Percentiles rank a stretch among this genome's conserved stretches.
Conservation (phyloP, 2,888 invertebrate genomes). For the Norana najaformis region DNA sequence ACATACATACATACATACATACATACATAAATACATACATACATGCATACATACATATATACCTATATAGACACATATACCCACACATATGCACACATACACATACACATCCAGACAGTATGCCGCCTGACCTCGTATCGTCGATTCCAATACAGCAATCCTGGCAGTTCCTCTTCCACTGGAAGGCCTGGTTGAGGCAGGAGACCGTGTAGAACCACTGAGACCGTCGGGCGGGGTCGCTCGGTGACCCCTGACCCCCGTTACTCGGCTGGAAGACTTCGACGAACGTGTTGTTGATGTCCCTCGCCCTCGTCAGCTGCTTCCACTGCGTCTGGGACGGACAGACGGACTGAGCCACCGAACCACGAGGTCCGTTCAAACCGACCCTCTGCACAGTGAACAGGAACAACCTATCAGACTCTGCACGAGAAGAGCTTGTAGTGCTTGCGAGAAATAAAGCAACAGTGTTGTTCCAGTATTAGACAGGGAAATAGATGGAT, state of each 20-base stretch:
- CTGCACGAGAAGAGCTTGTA: too few species aligned
- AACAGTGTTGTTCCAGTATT: neutral
- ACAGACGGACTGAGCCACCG: neutral
- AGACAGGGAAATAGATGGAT: neutral
- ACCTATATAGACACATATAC: neutral
- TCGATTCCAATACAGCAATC: slow-evolving; percentile 17
- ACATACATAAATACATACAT: neutral
- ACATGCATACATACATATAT: neutral
- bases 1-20: neutral
- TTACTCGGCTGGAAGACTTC: slow-evolving; percentile 16
- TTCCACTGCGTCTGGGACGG: slow-evolving; percentile 15
- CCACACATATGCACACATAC: neutral
- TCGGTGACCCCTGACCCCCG: neutral
- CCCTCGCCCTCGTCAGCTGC: neutral
- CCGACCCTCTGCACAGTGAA: neutral
- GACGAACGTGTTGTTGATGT: slow-evolving; percentile 15
- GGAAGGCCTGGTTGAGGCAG: neutral
- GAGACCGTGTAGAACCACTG: slow-evolving; percentile 22
- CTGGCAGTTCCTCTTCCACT: neutral
- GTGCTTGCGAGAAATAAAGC: too few species aligned
- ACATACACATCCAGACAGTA: neutral
- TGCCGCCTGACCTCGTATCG: neutral
- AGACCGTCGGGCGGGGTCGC: neutral
- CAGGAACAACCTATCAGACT: neutral
- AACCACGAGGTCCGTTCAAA: neutral